A percentile compares a stretch with the other conserved stretches of the same genome.
Evolutionary conservation across 2,888 invertebrate genomes (phyloP).

Genomic region (Synanthedon myopaeformis): DNA sequence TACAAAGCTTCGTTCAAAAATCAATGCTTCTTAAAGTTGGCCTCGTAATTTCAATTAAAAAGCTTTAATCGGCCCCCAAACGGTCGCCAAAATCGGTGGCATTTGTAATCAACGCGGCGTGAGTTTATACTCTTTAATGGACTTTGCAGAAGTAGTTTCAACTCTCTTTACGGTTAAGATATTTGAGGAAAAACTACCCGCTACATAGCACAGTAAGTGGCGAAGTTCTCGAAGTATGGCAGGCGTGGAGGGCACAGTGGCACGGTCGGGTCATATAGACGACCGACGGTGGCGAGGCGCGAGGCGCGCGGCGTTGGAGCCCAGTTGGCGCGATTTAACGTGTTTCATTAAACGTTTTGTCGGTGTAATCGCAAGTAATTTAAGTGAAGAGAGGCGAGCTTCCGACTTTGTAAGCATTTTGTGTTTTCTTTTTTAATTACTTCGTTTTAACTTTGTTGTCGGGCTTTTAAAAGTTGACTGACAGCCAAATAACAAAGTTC

Average conservation of each 20-base stretch:
- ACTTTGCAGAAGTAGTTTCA: constrained; percentile 65
- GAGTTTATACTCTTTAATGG: constrained; percentile 68
- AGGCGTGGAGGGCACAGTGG: constrained; percentile 16
- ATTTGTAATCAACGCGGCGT: constrained; percentile 61
- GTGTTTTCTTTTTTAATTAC: constrained; percentile 71
- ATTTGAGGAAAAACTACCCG: constrained; percentile 67
- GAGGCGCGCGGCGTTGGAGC: constrained; percentile 24
- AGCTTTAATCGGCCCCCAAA: constrained; percentile 53
- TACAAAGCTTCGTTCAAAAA: constrained; percentile 7
- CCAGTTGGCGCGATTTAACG: constrained; percentile 66
- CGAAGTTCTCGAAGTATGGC: constrained; percentile 58
- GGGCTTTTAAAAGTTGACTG: constrained; percentile 67
- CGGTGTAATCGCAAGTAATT: constrained; percentile 70
- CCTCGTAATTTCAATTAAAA: constrained; percentile 55
- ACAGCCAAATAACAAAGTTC: constrained; percentile 68
- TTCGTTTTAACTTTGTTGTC: constrained; percentile 69
- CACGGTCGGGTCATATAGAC: constrained; percentile 8
- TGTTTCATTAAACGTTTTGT: constrained; percentile 70
- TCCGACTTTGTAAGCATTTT: constrained; percentile 70
- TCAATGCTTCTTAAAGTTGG: constrained; percentile 26
- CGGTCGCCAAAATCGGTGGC: constrained; percentile 56
- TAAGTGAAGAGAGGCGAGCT: constrained; percentile 68
- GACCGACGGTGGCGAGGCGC: constrained; percentile 20
- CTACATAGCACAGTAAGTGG: constrained; percentile 58
- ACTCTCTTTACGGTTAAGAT: constrained; percentile 67